Conservation (phyloP, 1,140 invertebrate genomes). For the Dinoponera quadriceps region DNA sequence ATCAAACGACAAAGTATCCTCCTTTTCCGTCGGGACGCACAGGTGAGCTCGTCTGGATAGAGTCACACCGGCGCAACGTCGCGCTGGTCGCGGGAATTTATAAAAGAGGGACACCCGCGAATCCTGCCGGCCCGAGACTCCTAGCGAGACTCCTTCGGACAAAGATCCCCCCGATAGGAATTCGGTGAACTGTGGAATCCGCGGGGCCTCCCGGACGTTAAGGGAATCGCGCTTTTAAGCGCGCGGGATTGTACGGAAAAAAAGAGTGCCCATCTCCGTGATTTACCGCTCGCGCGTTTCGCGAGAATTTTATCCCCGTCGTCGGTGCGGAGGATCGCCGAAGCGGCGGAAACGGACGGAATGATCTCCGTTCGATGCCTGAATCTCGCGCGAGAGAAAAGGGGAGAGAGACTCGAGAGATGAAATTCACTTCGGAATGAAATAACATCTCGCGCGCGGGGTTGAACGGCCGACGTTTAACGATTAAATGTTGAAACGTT, state of each 20-base stretch:
- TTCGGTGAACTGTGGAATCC: slow-evolving; percentile 22
- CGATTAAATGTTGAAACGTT: too few relatives aligned
- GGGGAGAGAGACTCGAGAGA: too few relatives aligned
- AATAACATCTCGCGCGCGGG: not conserved
- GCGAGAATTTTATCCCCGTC: slow-evolving; percentile 25
- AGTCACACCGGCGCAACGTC: slow-evolving; percentile 18
- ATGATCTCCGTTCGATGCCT: not conserved
- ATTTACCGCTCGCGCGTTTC: slow-evolving; percentile 39
- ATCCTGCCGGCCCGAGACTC: not conserved
- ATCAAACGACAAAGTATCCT: slow-evolving; percentile 59
- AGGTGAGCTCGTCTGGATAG: slow-evolving; percentile 36
- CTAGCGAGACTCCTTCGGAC: not conserved
- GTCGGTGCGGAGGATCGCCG: slow-evolving; percentile 4
- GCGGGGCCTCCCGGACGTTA: not conserved
- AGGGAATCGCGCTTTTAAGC: slow-evolving; percentile 11
- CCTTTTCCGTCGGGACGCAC: slow-evolving; percentile 41
- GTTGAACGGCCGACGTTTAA: too few relatives aligned
- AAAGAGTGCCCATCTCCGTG: slow-evolving; percentile 32
- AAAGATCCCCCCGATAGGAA: slow-evolving; percentile 42
- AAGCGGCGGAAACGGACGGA: not conserved
- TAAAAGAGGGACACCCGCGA: slow-evolving; percentile 34
- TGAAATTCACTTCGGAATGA: not conserved
- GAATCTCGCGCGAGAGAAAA: not conserved
- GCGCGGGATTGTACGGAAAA: not conserved
- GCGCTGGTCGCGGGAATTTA: slow-evolving; percentile 16